Evolutionary conservation across 2,888 invertebrate species (phyloP).

Genomic region (Macropis europaea): DNA sequence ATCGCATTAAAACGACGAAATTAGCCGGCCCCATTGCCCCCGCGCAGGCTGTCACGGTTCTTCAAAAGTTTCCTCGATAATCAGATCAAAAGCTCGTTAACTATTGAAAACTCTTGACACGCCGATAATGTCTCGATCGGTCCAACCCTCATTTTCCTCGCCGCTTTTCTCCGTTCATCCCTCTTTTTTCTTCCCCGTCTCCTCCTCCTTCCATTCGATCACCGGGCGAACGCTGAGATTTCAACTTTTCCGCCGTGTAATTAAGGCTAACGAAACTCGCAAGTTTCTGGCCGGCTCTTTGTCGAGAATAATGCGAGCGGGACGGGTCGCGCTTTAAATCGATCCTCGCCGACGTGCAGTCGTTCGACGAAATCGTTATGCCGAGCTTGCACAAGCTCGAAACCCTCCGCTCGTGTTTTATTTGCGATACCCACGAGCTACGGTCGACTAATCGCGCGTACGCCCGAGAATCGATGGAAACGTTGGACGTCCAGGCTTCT

Average conservation of each 20-base stretch:
- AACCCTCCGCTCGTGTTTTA: neutral
- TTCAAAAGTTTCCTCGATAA: conserved; percentile 66
- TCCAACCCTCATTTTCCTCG: neutral
- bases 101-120: conserved; percentile 57
- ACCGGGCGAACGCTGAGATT: conserved; percentile 25
- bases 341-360: conserved; percentile 26
- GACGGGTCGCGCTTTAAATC: conserved; percentile 23
- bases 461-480: neutral
- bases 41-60: conserved; percentile 48
- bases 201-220: neutral
- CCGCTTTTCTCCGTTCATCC: neutral
- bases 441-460: neutral
- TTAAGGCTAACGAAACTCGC: conserved; percentile 45
- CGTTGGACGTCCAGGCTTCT: no score
- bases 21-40: conserved; percentile 20
- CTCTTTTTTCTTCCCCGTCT: neutral
- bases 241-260: conserved; percentile 42
- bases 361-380: conserved; percentile 7
- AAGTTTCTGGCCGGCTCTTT: conserved; percentile 34
- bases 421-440: neutral
- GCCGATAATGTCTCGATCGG: conserved; percentile 56
- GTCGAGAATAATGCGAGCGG: conserved; percentile 31
- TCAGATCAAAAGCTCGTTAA: conserved; percentile 72
- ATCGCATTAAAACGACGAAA: conserved; percentile 26
- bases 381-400: no score